These are phyloP conservation scores for Elachura formosa DNA, from an alignment of 2,113 vertebrate genomes.

Conservation along the genomic window DNA sequence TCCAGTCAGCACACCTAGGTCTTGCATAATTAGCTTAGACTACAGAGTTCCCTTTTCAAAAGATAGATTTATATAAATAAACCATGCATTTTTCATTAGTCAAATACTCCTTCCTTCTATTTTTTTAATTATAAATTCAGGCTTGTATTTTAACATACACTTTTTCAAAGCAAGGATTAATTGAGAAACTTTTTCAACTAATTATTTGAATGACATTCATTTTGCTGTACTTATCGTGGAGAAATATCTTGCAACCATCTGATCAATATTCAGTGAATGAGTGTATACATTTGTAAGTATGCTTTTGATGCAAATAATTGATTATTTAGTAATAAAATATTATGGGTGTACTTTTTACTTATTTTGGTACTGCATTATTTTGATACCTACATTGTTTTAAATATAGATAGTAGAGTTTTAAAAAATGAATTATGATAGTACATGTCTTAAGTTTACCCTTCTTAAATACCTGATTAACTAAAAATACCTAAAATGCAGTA, in stretches of 20 bases:
- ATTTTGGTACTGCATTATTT: not conserved
- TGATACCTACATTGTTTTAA: not conserved
- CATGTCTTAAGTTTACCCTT: not conserved
- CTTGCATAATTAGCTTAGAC: constrained; percentile 70
- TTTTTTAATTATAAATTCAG: not conserved
- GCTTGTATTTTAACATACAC: not conserved
- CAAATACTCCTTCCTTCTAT: not conserved
- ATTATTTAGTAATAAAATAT: not conserved
- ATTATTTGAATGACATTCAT: not conserved
- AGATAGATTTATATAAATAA: constrained; percentile 67
- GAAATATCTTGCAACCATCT: not conserved
- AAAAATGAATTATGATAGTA: not conserved
- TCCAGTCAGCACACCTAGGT: constrained; percentile 53
- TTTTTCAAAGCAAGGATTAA: constrained; percentile 29
- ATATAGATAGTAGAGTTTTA: not conserved
- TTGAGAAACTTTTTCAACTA: not conserved
- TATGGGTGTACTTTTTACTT: not conserved
- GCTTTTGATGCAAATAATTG: not conserved
- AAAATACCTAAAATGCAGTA: not conserved
- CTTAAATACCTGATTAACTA: not conserved
- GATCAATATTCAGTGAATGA: not conserved
- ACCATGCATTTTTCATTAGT: constrained; percentile 66
- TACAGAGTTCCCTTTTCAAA: constrained; percentile 71
- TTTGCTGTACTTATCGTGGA: not conserved
- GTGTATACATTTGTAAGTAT: not conserved